Conservation (phyloP, 2,797 vertebrate species). For the Urophycis tenuis region DNA sequence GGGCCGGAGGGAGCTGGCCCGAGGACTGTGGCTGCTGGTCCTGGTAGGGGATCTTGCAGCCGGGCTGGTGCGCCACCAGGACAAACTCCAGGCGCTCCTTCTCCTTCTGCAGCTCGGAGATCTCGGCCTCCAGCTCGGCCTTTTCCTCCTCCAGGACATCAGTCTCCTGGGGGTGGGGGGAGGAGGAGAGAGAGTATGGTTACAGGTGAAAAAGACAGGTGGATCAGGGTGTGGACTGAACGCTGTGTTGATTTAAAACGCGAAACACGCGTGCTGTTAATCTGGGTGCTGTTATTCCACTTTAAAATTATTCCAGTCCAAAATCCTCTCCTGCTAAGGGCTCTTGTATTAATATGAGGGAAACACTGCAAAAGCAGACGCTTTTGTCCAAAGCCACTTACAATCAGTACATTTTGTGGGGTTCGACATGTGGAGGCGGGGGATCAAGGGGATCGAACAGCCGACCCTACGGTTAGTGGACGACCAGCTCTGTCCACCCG, state of each 20-base stretch:
- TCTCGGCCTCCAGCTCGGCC: constrained; percentile 90
- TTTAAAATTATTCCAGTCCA: background rate
- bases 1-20: constrained; percentile 52
- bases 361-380: too few relatives aligned
- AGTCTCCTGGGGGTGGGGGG: constrained; percentile 77
- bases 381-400: too few relatives aligned
- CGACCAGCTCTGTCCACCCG: too few relatives aligned
- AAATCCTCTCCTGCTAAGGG: constrained; percentile 22
- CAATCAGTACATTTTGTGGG: too few relatives aligned
- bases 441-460: too few relatives aligned
- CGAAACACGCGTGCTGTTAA: too few relatives aligned
- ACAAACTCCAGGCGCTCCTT: constrained; percentile 94
- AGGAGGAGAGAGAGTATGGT: constrained; percentile 7
- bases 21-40: constrained; percentile 58
- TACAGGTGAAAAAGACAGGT: constrained; percentile 14
- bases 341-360: too few relatives aligned
- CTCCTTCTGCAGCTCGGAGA: constrained; percentile 92
- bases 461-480: too few relatives aligned
- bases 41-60: constrained; percentile 87
- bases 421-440: too few relatives aligned
- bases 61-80: constrained; percentile 88
- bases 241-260: background rate
- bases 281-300: constrained; percentile 5
- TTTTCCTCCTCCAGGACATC: constrained; percentile 94
- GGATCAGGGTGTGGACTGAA: constrained; percentile 18